Evolutionary conservation across 2,888 invertebrate genomes (phyloP), one percentile per base, ranked within the genome.

Genomic region (Drosophila bunnanda): DNA sequence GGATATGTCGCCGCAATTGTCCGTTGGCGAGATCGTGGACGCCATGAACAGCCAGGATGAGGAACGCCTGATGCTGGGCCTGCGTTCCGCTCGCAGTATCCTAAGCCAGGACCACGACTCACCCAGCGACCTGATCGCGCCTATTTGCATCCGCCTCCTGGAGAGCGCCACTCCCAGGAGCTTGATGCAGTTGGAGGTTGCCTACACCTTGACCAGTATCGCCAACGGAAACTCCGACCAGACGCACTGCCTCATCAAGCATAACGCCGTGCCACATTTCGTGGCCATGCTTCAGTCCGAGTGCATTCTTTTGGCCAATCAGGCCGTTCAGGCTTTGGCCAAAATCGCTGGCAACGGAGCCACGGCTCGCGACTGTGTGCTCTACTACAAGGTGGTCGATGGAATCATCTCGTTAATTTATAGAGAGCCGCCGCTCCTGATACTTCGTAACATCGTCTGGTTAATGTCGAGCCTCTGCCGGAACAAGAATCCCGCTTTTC

Each of bases 121-220:
- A 0, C 99, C 98, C 0, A 98, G 99, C 82, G 95, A 97, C 84
- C 92, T 94, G 25, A 96, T 98, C 71, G 96, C 98, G 12, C 96
- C 96, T 4, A 95, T 95, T 56, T 95, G 98, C 84, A 95, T 98
- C 0, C 94, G 95, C 39, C 97, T 97, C 46, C 93, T 99, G 66
- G 93, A 94, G 20, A 38, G 4, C 17, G 22, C 94, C 87, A 94
- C 96, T 72, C 96, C 96, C 78, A 92, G 3, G 17, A 39, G 95
- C 0, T 93, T 95, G 54, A 93, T 97, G 1, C 97, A 99, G 92
- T 99, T 99, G 93, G 99, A 99, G 93, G 96, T 98, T 0, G 96
- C 98, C 0, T 99, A 99, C 99, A 98, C 98, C 0, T 93, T 99
- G 62, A 99, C 99, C 30, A 99, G 99, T 91, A 97, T 99, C 60